Conservation (phyloP, 2,797 vertebrate species). For the Nannoperca obscura region DNA sequence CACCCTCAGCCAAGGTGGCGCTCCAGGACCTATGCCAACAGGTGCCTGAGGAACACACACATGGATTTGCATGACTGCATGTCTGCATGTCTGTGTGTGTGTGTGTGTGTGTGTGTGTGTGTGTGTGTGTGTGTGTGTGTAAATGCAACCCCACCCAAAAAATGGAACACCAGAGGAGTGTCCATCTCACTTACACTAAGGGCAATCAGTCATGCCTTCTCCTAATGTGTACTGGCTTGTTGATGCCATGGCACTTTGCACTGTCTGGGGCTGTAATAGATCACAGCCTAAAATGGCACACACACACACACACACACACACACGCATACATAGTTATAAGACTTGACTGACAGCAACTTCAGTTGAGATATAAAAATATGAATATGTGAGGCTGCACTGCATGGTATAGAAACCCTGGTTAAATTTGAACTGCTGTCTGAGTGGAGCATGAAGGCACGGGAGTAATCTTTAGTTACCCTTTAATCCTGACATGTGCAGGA, state of each 20-base stretch:
- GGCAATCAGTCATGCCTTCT: conserved; percentile 60
- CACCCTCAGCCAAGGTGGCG: conserved; percentile 75
- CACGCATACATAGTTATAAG: conserved; percentile 13
- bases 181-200: conserved; percentile 67
- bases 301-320: conserved; percentile 18
- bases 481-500: conserved; percentile 40
- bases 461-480: conserved; percentile 54
- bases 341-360: conserved; percentile 64
- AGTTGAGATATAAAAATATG: conserved; percentile 61
- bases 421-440: conserved; percentile 53
- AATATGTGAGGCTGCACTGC: conserved; percentile 26
- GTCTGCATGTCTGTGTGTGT: neutral
- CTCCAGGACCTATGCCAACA: conserved; percentile 68
- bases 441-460: neutral
- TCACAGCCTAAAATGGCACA: conserved; percentile 59
- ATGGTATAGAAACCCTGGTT: conserved; percentile 48
- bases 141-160: conserved; percentile 52
- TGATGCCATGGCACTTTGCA: conserved; percentile 65
- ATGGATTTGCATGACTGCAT: conserved; percentile 36
- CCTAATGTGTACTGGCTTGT: conserved; percentile 46
- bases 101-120: neutral
- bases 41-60: conserved; percentile 73
- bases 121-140: conserved; percentile 24
- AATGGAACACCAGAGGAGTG: conserved; percentile 43
- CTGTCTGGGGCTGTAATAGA: conserved; percentile 65